These are phyloP conservation scores for Progne subis DNA, from an alignment of 2,113 vertebrate genomes.

Conservation along the genomic window DNA sequence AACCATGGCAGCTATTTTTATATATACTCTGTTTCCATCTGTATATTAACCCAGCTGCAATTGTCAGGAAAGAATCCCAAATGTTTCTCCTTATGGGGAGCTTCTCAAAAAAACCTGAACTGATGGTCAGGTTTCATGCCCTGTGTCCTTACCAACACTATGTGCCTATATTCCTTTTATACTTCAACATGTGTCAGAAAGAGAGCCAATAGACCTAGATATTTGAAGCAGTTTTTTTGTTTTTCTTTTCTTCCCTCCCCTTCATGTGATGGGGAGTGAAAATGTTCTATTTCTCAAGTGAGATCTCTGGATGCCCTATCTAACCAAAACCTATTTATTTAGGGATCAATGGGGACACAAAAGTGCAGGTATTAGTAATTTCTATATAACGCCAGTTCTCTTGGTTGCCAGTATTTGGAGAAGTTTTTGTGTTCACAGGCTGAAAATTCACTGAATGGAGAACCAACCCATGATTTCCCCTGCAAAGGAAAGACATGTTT, in stretches of 20 bases:
- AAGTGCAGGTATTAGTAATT: not conserved
- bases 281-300: not conserved
- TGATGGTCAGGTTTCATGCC: not conserved
- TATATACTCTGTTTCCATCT: not conserved
- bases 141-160: not conserved
- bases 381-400: fast-evolving
- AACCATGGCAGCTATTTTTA: not conserved
- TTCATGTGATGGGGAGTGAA: not conserved
- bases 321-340: not conserved
- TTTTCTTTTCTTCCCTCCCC: not conserved
- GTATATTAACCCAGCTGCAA: not conserved
- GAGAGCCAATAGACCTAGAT: not conserved
- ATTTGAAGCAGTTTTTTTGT: not conserved
- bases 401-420: not conserved
- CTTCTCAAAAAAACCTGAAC: not conserved
- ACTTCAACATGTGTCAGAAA: not conserved
- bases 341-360: not conserved
- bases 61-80: not conserved
- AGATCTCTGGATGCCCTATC: not conserved
- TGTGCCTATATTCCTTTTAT: not conserved
- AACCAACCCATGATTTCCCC: not conserved
- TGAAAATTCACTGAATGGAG: not conserved
- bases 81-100: not conserved
- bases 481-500: not conserved
- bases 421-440: not conserved